A percentile compares a stretch with the other conserved stretches of the same genome.
These are phyloP conservation scores for Petrolisthes manimaculis DNA, from an alignment of 2,888 invertebrate species.

Conservation along the genomic window DNA sequence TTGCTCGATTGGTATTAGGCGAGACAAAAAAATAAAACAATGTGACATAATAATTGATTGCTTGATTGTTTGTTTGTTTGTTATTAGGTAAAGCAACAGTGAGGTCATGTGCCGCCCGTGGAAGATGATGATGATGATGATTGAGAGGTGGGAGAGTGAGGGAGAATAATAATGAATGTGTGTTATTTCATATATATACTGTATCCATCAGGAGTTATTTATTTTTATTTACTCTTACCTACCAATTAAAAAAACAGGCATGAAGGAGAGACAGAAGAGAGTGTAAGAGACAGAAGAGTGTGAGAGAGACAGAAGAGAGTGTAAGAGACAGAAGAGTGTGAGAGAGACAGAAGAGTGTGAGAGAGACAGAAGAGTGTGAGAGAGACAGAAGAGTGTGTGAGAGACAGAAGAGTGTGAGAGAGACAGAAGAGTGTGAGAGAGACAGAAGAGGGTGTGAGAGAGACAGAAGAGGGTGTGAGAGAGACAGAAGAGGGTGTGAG, in stretches of 20 bases:
- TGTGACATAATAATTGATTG: neutral
- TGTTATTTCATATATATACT: too few species aligned
- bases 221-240: too few species aligned
- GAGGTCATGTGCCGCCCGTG: too few species aligned
- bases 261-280: too few species aligned
- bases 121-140: too few species aligned
- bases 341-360: neutral
- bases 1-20: neutral
- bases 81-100: too few species aligned
- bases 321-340: neutral
- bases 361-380: neutral
- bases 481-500: neutral
- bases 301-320: neutral
- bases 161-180: too few species aligned
- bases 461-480: neutral
- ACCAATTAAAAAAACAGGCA: too few species aligned
- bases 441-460: neutral
- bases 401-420: neutral
- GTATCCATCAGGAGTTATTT: too few species aligned
- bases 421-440: too few species aligned
- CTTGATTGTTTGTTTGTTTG: too few species aligned
- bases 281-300: neutral
- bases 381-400: too few species aligned
- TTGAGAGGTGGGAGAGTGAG: neutral
- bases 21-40: neutral